phyloP scores from a whole-genome alignment of 2,797 vertebrate genomes.

The Centropyge bicolor region DNA sequence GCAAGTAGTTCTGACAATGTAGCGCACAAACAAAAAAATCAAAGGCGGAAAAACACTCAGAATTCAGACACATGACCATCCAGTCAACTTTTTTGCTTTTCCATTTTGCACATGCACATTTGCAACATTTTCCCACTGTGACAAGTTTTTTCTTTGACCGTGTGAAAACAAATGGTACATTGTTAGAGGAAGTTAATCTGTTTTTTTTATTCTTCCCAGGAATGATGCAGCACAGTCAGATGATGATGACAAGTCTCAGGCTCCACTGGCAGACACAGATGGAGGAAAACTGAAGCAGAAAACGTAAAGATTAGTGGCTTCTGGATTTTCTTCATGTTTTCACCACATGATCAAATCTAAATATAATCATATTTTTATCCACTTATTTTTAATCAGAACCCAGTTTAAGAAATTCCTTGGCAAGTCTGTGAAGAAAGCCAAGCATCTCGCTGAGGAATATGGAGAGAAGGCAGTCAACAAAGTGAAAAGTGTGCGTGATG shows the following conservation, averaged over 20 bases:
- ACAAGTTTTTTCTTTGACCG: not conserved
- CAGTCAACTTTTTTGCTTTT: not conserved
- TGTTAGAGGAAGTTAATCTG: constrained; percentile 26
- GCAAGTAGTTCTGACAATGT: not conserved
- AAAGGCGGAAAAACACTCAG: not conserved
- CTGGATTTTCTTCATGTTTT: not conserved
- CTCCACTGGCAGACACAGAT: constrained; percentile 90
- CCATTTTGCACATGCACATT: not conserved
- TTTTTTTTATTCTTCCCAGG: constrained; percentile 79
- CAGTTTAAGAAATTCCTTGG: constrained; percentile 98
- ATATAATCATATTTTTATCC: not conserved
- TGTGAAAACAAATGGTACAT: constrained; percentile 3
- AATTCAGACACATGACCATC: not conserved
- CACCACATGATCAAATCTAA: not conserved
- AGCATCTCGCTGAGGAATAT: constrained; percentile 97
- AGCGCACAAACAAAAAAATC: not conserved
- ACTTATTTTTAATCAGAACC: constrained; percentile 83
- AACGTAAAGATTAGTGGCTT: constrained; percentile 87
- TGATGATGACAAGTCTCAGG: constrained; percentile 95
- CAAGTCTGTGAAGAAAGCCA: constrained; percentile 97
- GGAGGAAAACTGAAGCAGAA: constrained; percentile 97
- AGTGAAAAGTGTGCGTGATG: constrained; percentile 98
- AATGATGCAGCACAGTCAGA: constrained; percentile 97
- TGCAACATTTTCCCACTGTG: not conserved
- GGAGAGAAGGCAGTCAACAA: constrained; percentile 98